Evolutionary conservation across 2,797 vertebrate genomes (phyloP).

Genomic region (Xiphophorus birchmanni): DNA sequence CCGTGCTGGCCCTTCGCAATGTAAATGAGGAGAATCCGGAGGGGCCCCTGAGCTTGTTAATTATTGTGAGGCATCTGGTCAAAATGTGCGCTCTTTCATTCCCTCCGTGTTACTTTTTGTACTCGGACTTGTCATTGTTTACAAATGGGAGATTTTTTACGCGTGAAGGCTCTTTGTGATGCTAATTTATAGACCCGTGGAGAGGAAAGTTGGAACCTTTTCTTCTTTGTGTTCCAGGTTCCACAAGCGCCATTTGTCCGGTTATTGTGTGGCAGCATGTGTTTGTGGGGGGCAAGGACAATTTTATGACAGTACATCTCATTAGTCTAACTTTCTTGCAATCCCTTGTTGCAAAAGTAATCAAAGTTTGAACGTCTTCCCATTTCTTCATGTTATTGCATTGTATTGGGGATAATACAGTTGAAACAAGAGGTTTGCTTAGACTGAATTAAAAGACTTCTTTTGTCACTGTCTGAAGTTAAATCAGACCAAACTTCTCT

Average conservation of each 20-base stretch:
- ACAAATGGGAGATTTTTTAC: conserved; percentile 74
- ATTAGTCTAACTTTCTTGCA: neutral
- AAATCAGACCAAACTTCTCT: neutral
- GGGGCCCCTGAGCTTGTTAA: conserved; percentile 59
- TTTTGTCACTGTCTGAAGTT: neutral
- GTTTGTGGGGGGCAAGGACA: conserved; percentile 32
- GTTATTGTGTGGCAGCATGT: conserved; percentile 18
- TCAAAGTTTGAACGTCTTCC: neutral
- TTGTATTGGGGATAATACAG: neutral
- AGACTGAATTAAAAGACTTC: neutral
- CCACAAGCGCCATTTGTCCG: conserved; percentile 38
- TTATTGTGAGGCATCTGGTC: conserved; percentile 82
- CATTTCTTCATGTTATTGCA: neutral
- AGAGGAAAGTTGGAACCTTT: conserved; percentile 57
- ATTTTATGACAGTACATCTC: conserved; percentile 45
- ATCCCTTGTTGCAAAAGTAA: neutral
- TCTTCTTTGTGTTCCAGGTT: conserved; percentile 26
- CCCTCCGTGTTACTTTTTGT: conserved; percentile 77
- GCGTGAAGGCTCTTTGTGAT: conserved; percentile 77
- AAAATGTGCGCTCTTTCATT: conserved; percentile 78
- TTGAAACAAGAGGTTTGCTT: neutral
- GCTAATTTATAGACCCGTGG: conserved; percentile 77
- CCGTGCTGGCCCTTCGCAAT: conserved; percentile 58
- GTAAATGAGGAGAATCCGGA: conserved; percentile 69
- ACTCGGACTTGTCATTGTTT: conserved; percentile 74